Percentiles rank a stretch among this genome's conserved stretches.
phyloP scores from a whole-genome alignment of 2,888 invertebrate species.

The Yponomeuta sedellus region DNA sequence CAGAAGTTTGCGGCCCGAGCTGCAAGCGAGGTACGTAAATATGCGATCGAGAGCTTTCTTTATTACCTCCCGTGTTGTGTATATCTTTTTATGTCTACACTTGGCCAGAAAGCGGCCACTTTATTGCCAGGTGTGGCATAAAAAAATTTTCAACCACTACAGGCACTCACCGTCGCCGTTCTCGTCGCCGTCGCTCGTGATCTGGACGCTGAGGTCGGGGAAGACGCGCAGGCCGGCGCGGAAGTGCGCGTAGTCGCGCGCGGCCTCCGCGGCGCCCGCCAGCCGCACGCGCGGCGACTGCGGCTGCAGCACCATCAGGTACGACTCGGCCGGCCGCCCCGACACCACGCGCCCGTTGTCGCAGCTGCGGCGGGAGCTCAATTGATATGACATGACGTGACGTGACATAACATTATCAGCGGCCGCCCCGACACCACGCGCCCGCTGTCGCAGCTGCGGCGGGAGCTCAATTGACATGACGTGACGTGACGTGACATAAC shows the following conservation, averaged over 20 bases:
- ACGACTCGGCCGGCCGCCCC: conserved; percentile 87
- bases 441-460: conserved; percentile 82
- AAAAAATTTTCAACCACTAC: too few relatives aligned
- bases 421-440: conserved; percentile 84
- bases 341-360: conserved; percentile 84
- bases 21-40: too few relatives aligned
- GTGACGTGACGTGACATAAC: too few relatives aligned
- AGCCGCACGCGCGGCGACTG: conserved; percentile 90
- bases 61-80: too few relatives aligned
- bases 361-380: conserved; percentile 70
- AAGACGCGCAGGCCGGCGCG: conserved; percentile 91
- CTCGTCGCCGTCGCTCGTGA: conserved; percentile 39
- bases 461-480: too few relatives aligned
- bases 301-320: conserved; percentile 91
- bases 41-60: too few relatives aligned
- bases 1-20: too few relatives aligned
- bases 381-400: too few relatives aligned
- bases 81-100: too few relatives aligned
- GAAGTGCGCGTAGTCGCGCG: conserved; percentile 91
- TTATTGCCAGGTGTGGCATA: too few relatives aligned
- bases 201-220: conserved; percentile 87
- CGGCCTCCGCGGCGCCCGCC: conserved; percentile 87
- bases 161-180: background rate
- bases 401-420: too few relatives aligned
- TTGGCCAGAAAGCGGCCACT: too few relatives aligned